phyloP scores from a whole-genome alignment of 2,113 vertebrate genomes.

The Vireo altiloquus region DNA sequence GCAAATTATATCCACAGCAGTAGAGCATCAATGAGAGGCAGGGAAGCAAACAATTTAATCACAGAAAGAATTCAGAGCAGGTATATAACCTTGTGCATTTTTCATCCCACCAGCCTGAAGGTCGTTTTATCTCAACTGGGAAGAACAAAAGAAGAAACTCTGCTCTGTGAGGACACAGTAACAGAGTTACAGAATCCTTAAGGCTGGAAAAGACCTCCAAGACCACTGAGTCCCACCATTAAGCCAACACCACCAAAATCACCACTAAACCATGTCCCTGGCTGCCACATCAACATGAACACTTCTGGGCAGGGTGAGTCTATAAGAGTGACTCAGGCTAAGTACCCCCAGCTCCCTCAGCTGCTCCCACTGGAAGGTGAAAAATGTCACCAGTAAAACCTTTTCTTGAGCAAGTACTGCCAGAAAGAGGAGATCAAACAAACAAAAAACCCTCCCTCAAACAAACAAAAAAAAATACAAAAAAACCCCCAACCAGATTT shows the following conservation, averaged over 20 bases:
- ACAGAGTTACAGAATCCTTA: neutral
- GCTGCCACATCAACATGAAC: neutral
- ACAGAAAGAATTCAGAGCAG: neutral
- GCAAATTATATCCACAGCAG: neutral
- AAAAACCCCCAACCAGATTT: too few species aligned
- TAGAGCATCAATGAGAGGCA: neutral
- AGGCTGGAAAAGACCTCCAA: neutral
- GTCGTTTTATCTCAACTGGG: neutral
- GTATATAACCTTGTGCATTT: neutral
- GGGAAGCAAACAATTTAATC: neutral
- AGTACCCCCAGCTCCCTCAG: too few species aligned
- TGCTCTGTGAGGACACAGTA: neutral
- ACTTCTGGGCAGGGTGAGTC: neutral
- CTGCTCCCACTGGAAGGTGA: neutral
- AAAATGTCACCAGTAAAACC: neutral
- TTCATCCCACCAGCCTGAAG: neutral
- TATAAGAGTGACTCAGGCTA: neutral
- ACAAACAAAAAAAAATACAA: too few species aligned
- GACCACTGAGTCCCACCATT: too few species aligned
- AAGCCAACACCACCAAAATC: neutral
- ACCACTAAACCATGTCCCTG: neutral
- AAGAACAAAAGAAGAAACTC: neutral
- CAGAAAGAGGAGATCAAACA: neutral
- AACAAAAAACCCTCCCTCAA: neutral
- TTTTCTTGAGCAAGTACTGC: neutral